phyloP scores from a whole-genome alignment of 1,140 invertebrate species.

The Prorops nasuta region DNA sequence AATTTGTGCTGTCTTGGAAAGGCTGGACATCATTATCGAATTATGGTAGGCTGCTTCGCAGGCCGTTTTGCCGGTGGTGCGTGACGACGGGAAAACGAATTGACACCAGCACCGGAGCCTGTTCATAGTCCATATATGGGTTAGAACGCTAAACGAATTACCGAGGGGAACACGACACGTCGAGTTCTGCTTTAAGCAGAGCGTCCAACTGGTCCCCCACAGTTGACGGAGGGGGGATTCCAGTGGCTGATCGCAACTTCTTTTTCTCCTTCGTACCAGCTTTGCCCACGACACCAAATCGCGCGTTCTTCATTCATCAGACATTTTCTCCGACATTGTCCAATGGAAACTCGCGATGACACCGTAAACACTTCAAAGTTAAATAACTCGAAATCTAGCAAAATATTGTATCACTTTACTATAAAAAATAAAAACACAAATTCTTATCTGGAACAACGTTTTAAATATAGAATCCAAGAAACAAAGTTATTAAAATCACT shows the following conservation, averaged over 20 bases:
- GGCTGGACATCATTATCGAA: no score
- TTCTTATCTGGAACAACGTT: no score
- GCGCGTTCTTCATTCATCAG: conserved; percentile 49
- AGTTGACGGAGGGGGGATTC: conserved; percentile 20
- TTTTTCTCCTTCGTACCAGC: conserved; percentile 35
- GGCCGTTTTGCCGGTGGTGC: neutral
- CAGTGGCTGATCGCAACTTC: conserved; percentile 12
- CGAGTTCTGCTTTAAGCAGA: conserved; percentile 25
- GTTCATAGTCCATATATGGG: conserved; percentile 26
- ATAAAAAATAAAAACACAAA: no score
- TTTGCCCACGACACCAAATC: no score
- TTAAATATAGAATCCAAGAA: no score
- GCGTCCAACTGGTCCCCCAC: conserved; percentile 32
- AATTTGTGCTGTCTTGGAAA: no score
- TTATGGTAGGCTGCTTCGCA: no score
- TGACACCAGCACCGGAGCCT: conserved; percentile 24
- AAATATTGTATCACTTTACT: no score
- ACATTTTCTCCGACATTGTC: conserved; percentile 26
- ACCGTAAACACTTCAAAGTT: no score
- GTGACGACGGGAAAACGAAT: conserved; percentile 15
- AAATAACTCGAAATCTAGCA: no score
- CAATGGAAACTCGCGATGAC: conserved; percentile 14
- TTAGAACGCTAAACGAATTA: conserved; percentile 31
- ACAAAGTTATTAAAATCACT: no score
- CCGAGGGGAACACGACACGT: conserved; percentile 14